These are phyloP conservation scores for Echinops telfairi DNA, from an alignment of 2,113 vertebrate species.

Conservation along the genomic window DNA sequence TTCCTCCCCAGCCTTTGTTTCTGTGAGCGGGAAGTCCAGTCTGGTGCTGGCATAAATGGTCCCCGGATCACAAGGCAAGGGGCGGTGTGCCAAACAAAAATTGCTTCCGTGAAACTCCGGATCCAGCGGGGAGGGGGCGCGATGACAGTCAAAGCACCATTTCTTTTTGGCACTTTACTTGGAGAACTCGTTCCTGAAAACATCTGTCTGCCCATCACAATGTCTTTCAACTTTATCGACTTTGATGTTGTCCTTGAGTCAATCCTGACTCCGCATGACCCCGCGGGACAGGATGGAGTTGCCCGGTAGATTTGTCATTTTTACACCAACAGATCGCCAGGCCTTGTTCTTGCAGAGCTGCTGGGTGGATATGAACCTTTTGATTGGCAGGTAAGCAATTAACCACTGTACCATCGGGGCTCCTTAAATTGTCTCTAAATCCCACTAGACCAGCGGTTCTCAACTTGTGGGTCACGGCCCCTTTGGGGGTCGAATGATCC, in stretches of 20 bases:
- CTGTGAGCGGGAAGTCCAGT: not conserved
- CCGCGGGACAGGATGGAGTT: not conserved
- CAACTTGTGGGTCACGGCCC: too few species aligned
- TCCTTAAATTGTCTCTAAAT: not conserved
- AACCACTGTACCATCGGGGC: not conserved
- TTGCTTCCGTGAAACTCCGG: not conserved
- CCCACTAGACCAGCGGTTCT: not conserved
- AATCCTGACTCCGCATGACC: not conserved
- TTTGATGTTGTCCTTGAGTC: not conserved
- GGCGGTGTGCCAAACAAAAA: not conserved
- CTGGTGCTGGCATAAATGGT: not conserved
- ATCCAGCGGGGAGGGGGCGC: not conserved
- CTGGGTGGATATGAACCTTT: not conserved
- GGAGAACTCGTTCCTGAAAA: not conserved
- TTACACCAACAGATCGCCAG: not conserved
- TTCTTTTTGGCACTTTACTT: conserved; percentile 32
- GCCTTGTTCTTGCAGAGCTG: not conserved
- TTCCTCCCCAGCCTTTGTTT: not conserved
- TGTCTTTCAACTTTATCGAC: conserved; percentile 5
- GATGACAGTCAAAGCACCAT: not conserved
- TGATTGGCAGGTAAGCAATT: not conserved
- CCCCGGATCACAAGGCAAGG: not conserved
- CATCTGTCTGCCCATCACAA: not conserved
- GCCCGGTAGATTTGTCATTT: not conserved
- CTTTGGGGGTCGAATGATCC: too few species aligned